phyloP scores from a whole-genome alignment of 2,797 vertebrate genomes.

The Enteromius afrohamiltoni region DNA sequence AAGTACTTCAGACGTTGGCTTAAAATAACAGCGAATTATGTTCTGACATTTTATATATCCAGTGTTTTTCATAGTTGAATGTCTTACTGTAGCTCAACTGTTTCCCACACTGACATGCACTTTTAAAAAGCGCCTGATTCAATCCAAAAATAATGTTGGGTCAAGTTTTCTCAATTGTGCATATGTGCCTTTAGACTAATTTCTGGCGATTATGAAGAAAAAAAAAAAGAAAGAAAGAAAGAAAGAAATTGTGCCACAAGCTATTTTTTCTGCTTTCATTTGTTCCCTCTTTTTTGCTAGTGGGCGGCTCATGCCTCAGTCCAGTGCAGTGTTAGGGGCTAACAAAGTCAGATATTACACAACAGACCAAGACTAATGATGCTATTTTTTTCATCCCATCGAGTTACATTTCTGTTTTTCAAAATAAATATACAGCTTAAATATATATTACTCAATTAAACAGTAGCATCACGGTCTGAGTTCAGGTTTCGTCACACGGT shows the following conservation, averaged over 20 bases:
- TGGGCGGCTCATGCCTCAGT: constrained; percentile 33
- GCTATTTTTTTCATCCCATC: constrained; percentile 14
- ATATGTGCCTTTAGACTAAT: constrained; percentile 29
- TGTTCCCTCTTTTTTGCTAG: constrained; percentile 10
- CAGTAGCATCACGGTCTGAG: constrained; percentile 59
- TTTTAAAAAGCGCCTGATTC: constrained; percentile 13
- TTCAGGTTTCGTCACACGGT: constrained; percentile 49
- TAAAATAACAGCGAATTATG: neutral
- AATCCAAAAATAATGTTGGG: constrained; percentile 11
- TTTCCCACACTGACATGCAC: neutral
- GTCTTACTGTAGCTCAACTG: neutral
- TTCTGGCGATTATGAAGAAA: constrained; percentile 3
- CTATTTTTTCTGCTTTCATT: neutral
- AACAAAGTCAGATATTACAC: constrained; percentile 31
- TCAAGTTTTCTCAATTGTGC: constrained; percentile 24
- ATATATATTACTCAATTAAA: constrained; percentile 65
- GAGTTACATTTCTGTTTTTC: constrained; percentile 68
- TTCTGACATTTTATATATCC: neutral
- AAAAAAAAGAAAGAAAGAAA: neutral
- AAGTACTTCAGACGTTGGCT: neutral
- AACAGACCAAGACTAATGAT: constrained; percentile 36
- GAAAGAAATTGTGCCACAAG: constrained; percentile 19
- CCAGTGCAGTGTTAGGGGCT: constrained; percentile 37
- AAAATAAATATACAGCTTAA: constrained; percentile 74
- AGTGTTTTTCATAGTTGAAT: neutral